phyloP scores from a whole-genome alignment of 2,113 vertebrate species.

The Chaetura pelagica region DNA sequence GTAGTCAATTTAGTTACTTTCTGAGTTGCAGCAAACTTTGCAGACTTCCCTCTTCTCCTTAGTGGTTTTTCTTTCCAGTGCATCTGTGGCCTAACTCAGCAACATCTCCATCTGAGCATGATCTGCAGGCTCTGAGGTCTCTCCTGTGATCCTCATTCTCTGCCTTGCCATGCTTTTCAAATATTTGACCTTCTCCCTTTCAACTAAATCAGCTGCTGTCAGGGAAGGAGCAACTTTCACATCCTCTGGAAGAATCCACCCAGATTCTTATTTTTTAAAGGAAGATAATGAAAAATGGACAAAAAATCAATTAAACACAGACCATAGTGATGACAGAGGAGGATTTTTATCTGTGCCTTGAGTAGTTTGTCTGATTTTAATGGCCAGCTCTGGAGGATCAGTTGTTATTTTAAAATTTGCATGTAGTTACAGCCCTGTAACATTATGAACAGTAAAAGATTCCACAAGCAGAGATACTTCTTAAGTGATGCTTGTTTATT shows the following conservation, averaged over 20 bases:
- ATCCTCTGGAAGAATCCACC: not conserved
- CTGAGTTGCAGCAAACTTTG: not conserved
- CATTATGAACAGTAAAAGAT: fast-evolving
- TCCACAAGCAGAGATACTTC: not conserved
- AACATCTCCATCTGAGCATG: not conserved
- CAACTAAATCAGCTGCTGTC: not conserved
- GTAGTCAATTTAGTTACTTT: not conserved
- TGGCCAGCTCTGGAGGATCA: not conserved
- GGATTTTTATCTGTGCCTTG: not conserved
- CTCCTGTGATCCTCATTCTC: not conserved
- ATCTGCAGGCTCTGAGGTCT: not conserved
- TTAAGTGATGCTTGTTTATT: not conserved
- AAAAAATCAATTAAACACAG: not conserved
- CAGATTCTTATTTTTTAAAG: not conserved
- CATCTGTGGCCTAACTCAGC: not conserved
- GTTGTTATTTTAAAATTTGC: not conserved
- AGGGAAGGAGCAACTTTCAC: not conserved
- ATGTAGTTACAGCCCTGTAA: not conserved
- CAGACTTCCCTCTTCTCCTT: not conserved
- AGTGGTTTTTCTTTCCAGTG: not conserved
- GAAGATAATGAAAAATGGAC: not conserved
- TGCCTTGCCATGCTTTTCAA: not conserved
- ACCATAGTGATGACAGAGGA: not conserved
- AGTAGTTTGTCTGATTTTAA: not conserved
- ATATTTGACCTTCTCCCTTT: not conserved